A percentile compares a stretch with the other conserved stretches of the same genome.
Evolutionary conservation across 2,797 vertebrate species (phyloP).

Genomic region (Heliangelus exortis): DNA sequence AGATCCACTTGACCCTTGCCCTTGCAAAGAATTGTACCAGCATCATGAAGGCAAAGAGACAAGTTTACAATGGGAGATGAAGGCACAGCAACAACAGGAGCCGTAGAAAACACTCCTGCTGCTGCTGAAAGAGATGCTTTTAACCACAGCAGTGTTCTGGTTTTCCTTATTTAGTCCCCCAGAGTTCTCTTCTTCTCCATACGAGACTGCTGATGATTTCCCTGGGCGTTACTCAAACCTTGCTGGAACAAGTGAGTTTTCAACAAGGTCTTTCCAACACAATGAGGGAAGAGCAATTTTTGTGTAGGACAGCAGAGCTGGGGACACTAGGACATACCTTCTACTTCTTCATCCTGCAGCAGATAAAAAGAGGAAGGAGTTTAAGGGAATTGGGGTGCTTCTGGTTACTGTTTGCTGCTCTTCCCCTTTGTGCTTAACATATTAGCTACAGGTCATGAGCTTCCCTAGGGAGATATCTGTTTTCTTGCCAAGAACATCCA

Average conservation of each 20-base stretch:
- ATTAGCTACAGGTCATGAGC: neutral
- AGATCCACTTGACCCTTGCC: neutral
- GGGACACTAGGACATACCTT: rapidly evolving
- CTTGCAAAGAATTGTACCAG: neutral
- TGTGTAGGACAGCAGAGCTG: neutral
- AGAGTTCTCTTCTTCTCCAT: neutral
- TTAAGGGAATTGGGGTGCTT: neutral
- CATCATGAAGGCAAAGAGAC: neutral
- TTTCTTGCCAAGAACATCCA: slow-evolving; percentile 45
- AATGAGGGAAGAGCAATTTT: neutral
- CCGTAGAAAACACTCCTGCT: neutral
- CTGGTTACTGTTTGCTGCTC: slow-evolving; percentile 7
- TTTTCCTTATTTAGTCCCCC: neutral
- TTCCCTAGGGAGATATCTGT: neutral
- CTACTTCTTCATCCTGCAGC: neutral
- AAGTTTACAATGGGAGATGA: neutral
- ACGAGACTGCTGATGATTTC: neutral
- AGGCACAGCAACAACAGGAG: neutral
- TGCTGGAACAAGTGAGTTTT: neutral
- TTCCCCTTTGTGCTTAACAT: slow-evolving; percentile 6
- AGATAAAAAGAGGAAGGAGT: slow-evolving; percentile 24
- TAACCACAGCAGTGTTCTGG: neutral
- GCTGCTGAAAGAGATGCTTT: neutral
- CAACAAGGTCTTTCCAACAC: neutral
- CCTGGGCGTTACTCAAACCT: neutral